These are phyloP conservation scores for Plebejus argus DNA, from an alignment of 2,888 invertebrate species.

Conservation along the genomic window DNA sequence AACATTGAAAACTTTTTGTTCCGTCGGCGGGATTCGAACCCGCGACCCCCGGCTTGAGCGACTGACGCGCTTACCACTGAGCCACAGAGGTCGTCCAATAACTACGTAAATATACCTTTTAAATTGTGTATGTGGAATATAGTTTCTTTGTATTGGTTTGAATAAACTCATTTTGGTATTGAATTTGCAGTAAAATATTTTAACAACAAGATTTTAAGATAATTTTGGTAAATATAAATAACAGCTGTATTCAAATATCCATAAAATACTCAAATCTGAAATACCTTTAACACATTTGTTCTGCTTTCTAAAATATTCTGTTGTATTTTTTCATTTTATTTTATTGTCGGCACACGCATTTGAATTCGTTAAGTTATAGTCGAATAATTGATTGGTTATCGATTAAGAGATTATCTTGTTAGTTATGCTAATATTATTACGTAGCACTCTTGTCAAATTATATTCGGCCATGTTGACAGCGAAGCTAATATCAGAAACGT, in stretches of 20 bases:
- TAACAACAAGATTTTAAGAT: not conserved
- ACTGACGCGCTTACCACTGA: too few species aligned
- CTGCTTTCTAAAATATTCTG: slow-evolving; percentile 40
- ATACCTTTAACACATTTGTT: slow-evolving; percentile 32
- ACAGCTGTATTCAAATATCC: not conserved
- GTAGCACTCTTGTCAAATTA: not conserved
- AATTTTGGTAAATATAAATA: not conserved
- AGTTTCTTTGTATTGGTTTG: not conserved
- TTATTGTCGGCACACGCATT: not conserved
- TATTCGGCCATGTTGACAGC: not conserved
- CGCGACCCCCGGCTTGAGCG: too few species aligned
- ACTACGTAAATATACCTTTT: not conserved
- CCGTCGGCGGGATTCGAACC: too few species aligned
- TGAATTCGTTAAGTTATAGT: slow-evolving; percentile 16
- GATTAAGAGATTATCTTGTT: slow-evolving; percentile 12
- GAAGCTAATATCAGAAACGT: not conserved
- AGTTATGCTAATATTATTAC: not conserved
- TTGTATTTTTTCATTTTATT: slow-evolving; percentile 30
- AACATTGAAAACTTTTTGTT: too few species aligned
- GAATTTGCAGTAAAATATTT: not conserved
- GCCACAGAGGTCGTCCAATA: too few species aligned
- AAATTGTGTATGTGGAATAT: not conserved
- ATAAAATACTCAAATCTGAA: slow-evolving; percentile 12
- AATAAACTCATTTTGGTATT: not conserved
- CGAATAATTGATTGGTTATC: slow-evolving; percentile 18